Evolutionary conservation across 2,888 invertebrate species (phyloP).

Genomic region (Sepiola atlantica): DNA sequence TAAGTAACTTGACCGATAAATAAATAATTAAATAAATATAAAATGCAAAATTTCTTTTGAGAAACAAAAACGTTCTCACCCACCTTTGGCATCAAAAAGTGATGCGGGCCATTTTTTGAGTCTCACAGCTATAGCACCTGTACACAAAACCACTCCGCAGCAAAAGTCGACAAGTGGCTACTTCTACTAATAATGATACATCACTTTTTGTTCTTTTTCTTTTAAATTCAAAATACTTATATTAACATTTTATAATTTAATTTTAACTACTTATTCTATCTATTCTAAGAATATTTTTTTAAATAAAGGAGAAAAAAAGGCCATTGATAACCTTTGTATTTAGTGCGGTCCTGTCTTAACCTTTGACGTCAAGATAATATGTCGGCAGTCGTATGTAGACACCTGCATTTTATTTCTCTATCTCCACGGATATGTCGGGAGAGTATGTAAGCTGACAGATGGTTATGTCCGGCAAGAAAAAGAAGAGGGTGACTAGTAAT

Average conservation of each 20-base stretch:
- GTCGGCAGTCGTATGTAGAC: constrained; percentile 32
- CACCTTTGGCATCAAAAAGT: not conserved
- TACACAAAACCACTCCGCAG: not conserved
- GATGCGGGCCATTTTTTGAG: constrained; percentile 2
- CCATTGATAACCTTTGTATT: not conserved
- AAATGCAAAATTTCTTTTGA: not conserved
- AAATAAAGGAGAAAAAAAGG: too few relatives aligned
- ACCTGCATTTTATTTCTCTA: constrained; percentile 4
- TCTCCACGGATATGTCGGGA: constrained; percentile 22
- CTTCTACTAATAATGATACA: not conserved
- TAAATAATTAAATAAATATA: not conserved
- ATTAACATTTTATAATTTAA: not conserved
- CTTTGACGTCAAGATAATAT: constrained; percentile 32
- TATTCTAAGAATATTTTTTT: not conserved
- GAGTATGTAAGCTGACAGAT: constrained; percentile 37
- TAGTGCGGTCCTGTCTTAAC: not conserved
- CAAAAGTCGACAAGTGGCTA: not conserved
- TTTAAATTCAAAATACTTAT: not conserved
- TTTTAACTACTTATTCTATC: not conserved
- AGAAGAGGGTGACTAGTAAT: constrained; percentile 40
- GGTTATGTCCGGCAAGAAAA: constrained; percentile 43
- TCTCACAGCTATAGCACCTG: not conserved
- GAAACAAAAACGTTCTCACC: not conserved
- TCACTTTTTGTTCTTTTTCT: not conserved
- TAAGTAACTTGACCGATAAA: not conserved